Evolutionary conservation across 2,888 invertebrate genomes (phyloP), one percentile per base, ranked within the genome.

Genomic region (Odontocerum albicorne): DNA sequence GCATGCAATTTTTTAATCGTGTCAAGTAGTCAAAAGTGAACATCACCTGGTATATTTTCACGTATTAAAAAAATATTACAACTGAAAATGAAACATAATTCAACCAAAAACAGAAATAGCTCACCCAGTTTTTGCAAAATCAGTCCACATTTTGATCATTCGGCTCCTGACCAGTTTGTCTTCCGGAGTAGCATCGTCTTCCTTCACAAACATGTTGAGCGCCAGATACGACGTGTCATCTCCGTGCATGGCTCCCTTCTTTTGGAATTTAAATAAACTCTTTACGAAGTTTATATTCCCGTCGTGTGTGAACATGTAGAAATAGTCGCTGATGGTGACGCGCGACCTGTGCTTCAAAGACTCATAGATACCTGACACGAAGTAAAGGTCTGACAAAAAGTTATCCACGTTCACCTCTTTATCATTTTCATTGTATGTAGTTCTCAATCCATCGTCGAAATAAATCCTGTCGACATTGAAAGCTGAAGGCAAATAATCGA

Each of bases 111-210:
- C n/a, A n/a, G n/a, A n/a, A n/a, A n/a, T n/a, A n/a, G 15, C 17
- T 68, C 66, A 81, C 72, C 80, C 76, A 63, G 67, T 68, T 64
- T 77, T 80, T 0, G 84, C 85, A 66, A 86, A 86, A 63, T 85
- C 83, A 0, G 83, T 78, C 85, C 86, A 84, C 69, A 84, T 68
- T 19, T 72, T 66, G 8, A 77, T 71, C 64, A 84, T 69, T 20
- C 72, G 70, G 15, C 73, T 68, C 3, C 75, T 69, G 4, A 81
- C 70, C 17, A 71, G 53, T 56, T 63, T 66, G 61, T 75, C 77
- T 2, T 66, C 66, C 21, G 68, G 66, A 8, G 67, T 33, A 4
- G 39, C 32, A 2, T 33, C 13, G 8, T 27, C 15, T 1, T 51
- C 42, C 6, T 53, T 20, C 6, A 38, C 32, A 12, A 16, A 38